Conservation (phyloP, 2,797 vertebrate genomes). For the Eupleurogrammus muticus region DNA sequence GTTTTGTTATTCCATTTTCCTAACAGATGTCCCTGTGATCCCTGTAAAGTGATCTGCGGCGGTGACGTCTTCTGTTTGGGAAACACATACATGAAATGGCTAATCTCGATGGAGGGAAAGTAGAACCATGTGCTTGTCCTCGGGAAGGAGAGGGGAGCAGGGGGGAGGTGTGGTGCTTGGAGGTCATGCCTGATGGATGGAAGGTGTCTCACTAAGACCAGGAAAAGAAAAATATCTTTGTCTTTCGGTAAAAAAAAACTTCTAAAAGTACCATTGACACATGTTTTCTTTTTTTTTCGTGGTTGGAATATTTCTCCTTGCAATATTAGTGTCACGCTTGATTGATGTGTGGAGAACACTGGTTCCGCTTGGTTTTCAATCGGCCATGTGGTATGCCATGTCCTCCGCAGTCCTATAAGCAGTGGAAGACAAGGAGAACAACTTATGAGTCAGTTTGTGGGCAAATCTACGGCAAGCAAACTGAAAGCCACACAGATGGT, state of each 20-base stretch:
- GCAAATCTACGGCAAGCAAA: not conserved
- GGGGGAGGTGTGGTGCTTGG: not conserved
- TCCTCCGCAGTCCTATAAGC: not conserved
- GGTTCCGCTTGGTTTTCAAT: slow-evolving; percentile 25
- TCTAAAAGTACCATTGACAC: slow-evolving; percentile 5
- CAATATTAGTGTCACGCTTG: slow-evolving; percentile 8
- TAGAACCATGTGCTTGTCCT: slow-evolving; percentile 76
- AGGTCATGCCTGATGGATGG: slow-evolving; percentile 8
- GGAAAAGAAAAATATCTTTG: slow-evolving; percentile 2
- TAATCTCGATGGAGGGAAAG: slow-evolving; percentile 67
- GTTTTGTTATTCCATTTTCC: slow-evolving; percentile 87
- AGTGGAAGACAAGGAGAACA: not conserved
- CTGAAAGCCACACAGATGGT: slow-evolving; percentile 1
- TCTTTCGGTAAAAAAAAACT: slow-evolving; percentile 6
- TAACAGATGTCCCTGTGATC: slow-evolving; percentile 87
- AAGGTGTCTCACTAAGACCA: slow-evolving; percentile 16
- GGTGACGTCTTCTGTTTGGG: slow-evolving; percentile 82
- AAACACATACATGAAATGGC: slow-evolving; percentile 71
- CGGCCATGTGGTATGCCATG: slow-evolving; percentile 1
- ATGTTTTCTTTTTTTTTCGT: not conserved
- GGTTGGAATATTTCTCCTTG: slow-evolving; percentile 3
- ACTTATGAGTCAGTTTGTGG: not conserved
- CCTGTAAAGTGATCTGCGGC: slow-evolving; percentile 84
- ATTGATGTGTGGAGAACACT: slow-evolving; percentile 17
- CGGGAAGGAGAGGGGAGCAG: slow-evolving; percentile 56